phyloP scores from a whole-genome alignment of 2,797 vertebrate species.

The Eutrigla gurnardus region DNA sequence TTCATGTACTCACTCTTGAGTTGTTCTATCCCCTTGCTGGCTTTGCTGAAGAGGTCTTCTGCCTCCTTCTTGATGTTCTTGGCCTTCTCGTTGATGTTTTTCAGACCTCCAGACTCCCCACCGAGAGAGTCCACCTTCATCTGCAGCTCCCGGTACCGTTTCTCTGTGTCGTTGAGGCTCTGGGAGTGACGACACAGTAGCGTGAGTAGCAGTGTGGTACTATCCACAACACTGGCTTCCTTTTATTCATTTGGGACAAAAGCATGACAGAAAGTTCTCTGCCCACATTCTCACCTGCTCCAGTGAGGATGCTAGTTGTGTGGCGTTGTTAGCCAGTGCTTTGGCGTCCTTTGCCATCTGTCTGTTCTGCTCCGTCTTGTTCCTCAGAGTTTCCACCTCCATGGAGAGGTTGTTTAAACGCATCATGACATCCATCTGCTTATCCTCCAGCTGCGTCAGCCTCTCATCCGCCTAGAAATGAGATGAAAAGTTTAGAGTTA shows the following conservation, averaged over 20 bases:
- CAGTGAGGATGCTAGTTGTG: conserved; percentile 70
- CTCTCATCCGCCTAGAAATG: conserved; percentile 75
- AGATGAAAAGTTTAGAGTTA: not conserved
- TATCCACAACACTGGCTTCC: not conserved
- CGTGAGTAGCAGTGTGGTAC: not conserved
- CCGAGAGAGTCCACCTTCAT: conserved; percentile 76
- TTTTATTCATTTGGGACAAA: not conserved
- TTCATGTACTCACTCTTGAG: conserved; percentile 81
- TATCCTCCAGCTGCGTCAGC: conserved; percentile 77
- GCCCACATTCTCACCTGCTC: conserved; percentile 73
- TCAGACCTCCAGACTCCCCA: conserved; percentile 55
- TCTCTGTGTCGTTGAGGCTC: conserved; percentile 82
- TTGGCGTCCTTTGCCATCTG: conserved; percentile 78
- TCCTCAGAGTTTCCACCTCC: conserved; percentile 76
- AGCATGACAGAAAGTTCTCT: fast-evolving
- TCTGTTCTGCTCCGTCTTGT: conserved; percentile 76
- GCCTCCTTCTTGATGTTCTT: conserved; percentile 82
- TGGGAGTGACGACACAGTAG: conserved; percentile 37
- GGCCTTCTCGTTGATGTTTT: conserved; percentile 74
- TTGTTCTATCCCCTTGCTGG: conserved; percentile 79
- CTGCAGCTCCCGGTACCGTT: conserved; percentile 79
- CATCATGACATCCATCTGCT: conserved; percentile 81
- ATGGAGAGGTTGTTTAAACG: conserved; percentile 81
- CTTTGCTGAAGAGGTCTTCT: conserved; percentile 83
- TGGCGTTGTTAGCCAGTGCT: conserved; percentile 76